A percentile compares a stretch with the other conserved stretches of the same genome.
phyloP scores from a whole-genome alignment of 2,113 vertebrate genomes.

The Pseudolaguvia tuberculata region DNA sequence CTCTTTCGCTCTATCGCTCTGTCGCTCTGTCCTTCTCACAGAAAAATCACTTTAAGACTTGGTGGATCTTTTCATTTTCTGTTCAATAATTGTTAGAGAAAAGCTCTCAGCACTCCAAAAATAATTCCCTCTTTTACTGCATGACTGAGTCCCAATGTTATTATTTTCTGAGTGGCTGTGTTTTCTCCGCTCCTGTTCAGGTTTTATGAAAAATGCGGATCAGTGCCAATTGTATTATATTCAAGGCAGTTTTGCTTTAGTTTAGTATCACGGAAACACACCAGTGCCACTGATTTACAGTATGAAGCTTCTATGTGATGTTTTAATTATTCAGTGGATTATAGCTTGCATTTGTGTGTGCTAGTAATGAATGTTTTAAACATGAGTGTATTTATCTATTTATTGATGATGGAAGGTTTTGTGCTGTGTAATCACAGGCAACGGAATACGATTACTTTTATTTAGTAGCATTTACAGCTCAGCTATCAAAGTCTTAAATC shows the following conservation, averaged over 20 bases:
- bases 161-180: conserved; percentile 34
- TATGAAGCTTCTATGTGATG: background rate
- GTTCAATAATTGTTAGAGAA: background rate
- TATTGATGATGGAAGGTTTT: no score
- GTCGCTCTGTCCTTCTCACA: no score
- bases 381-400: no score
- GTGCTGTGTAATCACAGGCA: no score
- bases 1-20: no score
- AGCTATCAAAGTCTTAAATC: no score
- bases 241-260: no score
- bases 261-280: no score
- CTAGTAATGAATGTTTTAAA: no score
- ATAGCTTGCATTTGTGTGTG: no score
- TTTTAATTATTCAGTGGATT: background rate
- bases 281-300: background rate
- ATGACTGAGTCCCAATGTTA: conserved; percentile 7
- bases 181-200: conserved; percentile 13
- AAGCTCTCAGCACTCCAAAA: conserved; percentile 2
- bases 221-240: background rate
- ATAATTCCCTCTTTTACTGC: background rate
- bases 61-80: conserved; percentile 33
- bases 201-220: conserved; percentile 3
- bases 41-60: conserved; percentile 31
- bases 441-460: no score
- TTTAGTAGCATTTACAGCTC: no score